Evolutionary conservation across 2,888 invertebrate species (phyloP), one percentile per base, ranked within the genome.

Genomic region (Campoletis raptor): DNA sequence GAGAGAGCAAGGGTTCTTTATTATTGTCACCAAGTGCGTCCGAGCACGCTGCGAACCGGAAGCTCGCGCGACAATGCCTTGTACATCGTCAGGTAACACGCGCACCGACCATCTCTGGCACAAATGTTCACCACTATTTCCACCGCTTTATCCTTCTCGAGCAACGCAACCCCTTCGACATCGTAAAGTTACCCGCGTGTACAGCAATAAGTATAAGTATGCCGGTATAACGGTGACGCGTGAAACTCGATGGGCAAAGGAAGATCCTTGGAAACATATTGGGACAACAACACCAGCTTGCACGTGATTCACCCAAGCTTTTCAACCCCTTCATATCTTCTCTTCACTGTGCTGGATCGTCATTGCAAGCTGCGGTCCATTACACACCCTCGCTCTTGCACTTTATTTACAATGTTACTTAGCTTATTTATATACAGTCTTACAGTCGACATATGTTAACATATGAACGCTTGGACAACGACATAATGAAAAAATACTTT

Each of bases 181-280:
- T 89, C 91, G 91, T 92, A 91, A 91, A 92, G 88, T 91, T 90
- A 89, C 89, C 91, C 87, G 87, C 88, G 67, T 48, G 73, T 37
- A 6, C 64, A n/a, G 37, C 82, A 52, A 72, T 57, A 67, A 52
- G 48, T 73, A 69, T 66, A 24, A 30, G 21, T 37, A 30, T 57
- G 82, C 42, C 37, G 18, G 21, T 57, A 61, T 21, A 57, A 57
- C 57, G 72, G 67, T 40, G 52, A 79, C 52, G 66, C 72, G 52
- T 36, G 72, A 42, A 66, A 83, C 83, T 79, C 54, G 36, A 78
- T 66, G 78, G 36, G 30, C 70, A 37, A 57, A 64, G 70, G 83
- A 73, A 54, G 52, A 61, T 79, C 42, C 67, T 30, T 67, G 83
- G 73, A 67, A 79, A 64, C 57, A 66, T 45, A 70, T 72, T 80